Evolutionary conservation across 35 echinoderm and acorn worm species (phyloP).

Genomic region (Ptychodera flava): DNA sequence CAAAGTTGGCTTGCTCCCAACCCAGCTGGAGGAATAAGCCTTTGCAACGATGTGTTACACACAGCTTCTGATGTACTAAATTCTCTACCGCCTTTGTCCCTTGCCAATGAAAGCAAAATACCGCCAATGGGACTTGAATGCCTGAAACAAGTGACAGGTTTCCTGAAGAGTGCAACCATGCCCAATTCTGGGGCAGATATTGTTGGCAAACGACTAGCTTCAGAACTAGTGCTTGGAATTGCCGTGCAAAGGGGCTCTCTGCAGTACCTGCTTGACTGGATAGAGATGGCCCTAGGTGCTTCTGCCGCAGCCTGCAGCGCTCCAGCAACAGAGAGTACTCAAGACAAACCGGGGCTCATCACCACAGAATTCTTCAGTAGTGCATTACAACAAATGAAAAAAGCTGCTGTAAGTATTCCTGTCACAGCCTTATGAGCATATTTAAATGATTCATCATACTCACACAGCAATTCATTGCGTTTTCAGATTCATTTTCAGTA

Average conservation of each 20-base stretch:
- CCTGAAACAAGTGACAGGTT: conserved; percentile 78
- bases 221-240: conserved; percentile 81
- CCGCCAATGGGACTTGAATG: conserved; percentile 85
- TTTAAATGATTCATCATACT: too few relatives aligned
- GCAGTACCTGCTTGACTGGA: conserved; percentile 92
- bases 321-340: conserved; percentile 10
- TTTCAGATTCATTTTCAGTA: too few relatives aligned
- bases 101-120: conserved; percentile 99
- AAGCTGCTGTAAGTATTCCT: conserved; percentile 92
- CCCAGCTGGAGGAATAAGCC: conserved; percentile 3
- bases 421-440: too few relatives aligned
- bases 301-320: conserved; percentile 40
- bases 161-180: conserved; percentile 84
- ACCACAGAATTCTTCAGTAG: conserved; percentile 65
- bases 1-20: conserved; percentile 73
- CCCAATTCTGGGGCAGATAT: conserved; percentile 84
- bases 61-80: conserved; percentile 72
- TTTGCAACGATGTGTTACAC: conserved; percentile 95
- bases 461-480: too few relatives aligned
- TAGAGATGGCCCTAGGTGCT: conserved; percentile 90
- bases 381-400: conserved; percentile 86
- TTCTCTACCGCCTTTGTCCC: conserved; percentile 85
- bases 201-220: conserved; percentile 69
- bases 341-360: conserved; percentile 53
- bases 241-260: conserved; percentile 90